These are phyloP conservation scores for Palythoa caribaeorum DNA, from an alignment of 92 coral and sea anemone species.

Conservation along the genomic window DNA sequence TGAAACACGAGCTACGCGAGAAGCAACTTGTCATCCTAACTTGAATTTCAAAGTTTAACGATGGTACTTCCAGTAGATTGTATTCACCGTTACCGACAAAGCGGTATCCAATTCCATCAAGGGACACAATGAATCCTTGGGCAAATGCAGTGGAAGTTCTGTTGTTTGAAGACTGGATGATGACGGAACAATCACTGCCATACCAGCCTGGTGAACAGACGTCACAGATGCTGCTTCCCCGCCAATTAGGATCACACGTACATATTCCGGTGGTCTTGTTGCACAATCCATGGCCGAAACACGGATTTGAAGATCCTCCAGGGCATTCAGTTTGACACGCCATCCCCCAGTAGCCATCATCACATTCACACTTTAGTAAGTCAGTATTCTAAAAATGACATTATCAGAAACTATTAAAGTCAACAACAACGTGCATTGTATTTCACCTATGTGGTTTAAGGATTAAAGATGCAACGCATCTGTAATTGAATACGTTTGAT, in stretches of 20 bases:
- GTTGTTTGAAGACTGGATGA: slow-evolving; percentile 44
- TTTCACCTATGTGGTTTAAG: not conserved
- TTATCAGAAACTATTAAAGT: not conserved
- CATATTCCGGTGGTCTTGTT: slow-evolving; percentile 71
- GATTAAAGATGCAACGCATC: not conserved
- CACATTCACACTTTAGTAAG: slow-evolving; percentile 55
- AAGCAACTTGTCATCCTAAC: slow-evolving; percentile 59
- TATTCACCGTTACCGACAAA: slow-evolving; percentile 65
- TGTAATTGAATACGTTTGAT: not conserved
- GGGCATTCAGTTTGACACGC: slow-evolving; percentile 73
- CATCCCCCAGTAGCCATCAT: slow-evolving; percentile 72
- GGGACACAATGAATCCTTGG: slow-evolving; percentile 56
- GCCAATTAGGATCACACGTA: slow-evolving; percentile 71
- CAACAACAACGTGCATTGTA: not conserved
- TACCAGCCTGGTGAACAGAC: slow-evolving; percentile 68
- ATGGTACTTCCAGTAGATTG: slow-evolving; percentile 33
- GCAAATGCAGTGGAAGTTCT: slow-evolving; percentile 61
- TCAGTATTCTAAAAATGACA: slow-evolving; percentile 34
- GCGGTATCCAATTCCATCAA: slow-evolving; percentile 66
- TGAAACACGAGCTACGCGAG: slow-evolving; percentile 62
- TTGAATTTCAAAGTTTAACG: slow-evolving; percentile 61
- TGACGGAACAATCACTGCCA: slow-evolving; percentile 70
- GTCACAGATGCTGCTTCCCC: slow-evolving; percentile 65
- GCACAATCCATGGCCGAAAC: slow-evolving; percentile 64
- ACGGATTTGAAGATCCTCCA: slow-evolving; percentile 70